Conservation (phyloP, 1,140 invertebrate genomes). For the Diabrotica virgifera region DNA sequence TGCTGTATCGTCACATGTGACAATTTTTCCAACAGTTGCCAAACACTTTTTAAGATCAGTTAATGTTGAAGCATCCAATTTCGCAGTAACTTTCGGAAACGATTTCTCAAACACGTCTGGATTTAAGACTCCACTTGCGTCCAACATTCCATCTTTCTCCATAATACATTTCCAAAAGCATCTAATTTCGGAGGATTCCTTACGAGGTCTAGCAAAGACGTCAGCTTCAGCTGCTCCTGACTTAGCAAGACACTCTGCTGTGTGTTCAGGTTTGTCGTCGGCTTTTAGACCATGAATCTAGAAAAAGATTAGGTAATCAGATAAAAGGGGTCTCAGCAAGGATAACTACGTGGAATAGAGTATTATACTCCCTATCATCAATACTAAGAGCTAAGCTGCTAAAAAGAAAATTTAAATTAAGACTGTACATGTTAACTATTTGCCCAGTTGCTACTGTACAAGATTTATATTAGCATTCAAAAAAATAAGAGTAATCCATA, state of each 20-base stretch:
- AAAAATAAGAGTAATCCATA: too few species aligned
- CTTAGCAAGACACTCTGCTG: background rate
- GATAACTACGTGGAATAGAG: too few species aligned
- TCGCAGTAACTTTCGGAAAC: background rate
- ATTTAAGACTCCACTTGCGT: background rate
- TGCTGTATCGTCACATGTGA: background rate
- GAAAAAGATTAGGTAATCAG: too few species aligned
- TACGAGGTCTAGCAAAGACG: background rate
- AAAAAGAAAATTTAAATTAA: too few species aligned
- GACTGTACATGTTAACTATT: too few species aligned
- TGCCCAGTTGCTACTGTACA: too few species aligned
- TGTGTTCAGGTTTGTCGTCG: background rate
- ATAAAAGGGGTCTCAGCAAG: too few species aligned
- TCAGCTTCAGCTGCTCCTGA: background rate
- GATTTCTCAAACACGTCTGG: background rate
- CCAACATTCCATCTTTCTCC: background rate
- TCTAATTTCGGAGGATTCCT: background rate
- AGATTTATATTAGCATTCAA: too few species aligned
- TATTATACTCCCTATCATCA: too few species aligned
- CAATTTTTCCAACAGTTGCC: background rate
- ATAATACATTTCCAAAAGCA: background rate
- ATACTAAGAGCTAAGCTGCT: too few species aligned
- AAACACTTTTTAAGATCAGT: background rate
- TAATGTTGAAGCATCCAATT: background rate
- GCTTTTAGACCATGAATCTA: too few species aligned